These are phyloP conservation scores for Aradophagus sp. DNA, from an alignment of 1,140 invertebrate genomes.

Conservation along the genomic window DNA sequence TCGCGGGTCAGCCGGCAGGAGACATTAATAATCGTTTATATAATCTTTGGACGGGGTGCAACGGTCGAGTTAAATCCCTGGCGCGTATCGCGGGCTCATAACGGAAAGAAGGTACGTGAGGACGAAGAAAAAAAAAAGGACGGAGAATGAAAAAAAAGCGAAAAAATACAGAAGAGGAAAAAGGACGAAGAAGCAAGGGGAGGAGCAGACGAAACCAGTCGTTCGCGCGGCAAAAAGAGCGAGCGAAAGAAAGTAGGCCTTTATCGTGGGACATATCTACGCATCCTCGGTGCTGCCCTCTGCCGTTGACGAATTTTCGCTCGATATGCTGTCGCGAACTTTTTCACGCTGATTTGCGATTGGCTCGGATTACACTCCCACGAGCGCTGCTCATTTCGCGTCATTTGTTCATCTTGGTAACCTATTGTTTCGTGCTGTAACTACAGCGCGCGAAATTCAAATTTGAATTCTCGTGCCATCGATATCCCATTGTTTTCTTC, in stretches of 20 bases:
- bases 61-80: slow-evolving; percentile 45
- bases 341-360: slow-evolving; percentile 34
- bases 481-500: too few relatives aligned
- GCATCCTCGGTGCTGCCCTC: slow-evolving; percentile 22
- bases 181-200: too few relatives aligned
- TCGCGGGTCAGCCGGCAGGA: slow-evolving; percentile 64
- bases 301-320: slow-evolving; percentile 31
- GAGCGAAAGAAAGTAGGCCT: slow-evolving; percentile 14
- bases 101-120: slow-evolving; percentile 33
- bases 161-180: too few relatives aligned
- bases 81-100: slow-evolving; percentile 39
- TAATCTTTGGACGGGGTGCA: slow-evolving; percentile 66
- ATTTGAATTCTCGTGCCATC: too few relatives aligned
- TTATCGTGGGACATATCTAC: slow-evolving; percentile 26
- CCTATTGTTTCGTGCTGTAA: too few relatives aligned
- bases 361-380: slow-evolving; percentile 14
- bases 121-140: slow-evolving; percentile 10
- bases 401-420: too few relatives aligned
- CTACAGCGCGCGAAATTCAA: too few relatives aligned
- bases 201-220: slow-evolving; percentile 42
- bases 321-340: slow-evolving; percentile 33
- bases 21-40: slow-evolving; percentile 72
- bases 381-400: too few relatives aligned
- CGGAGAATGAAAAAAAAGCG: slow-evolving; percentile 2
- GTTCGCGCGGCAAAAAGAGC: slow-evolving; percentile 21